phyloP scores from a whole-genome alignment of 2,888 invertebrate species.

The Antheraea assamensis region DNA sequence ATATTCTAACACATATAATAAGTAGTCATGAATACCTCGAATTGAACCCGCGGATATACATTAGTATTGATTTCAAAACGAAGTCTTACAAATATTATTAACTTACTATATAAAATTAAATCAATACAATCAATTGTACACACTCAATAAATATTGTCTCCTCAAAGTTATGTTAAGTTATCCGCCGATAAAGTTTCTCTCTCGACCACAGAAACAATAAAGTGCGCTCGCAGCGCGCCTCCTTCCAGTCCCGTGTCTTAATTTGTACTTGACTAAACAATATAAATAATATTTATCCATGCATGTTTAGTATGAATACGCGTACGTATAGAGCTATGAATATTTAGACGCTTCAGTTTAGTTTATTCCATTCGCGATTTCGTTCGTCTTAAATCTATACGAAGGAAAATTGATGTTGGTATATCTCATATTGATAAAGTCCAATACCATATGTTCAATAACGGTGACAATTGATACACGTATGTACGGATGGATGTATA shows the following conservation, averaged over 20 bases:
- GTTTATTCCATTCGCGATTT: too few species aligned
- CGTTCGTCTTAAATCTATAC: too few species aligned
- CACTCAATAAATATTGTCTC: constrained; percentile 6
- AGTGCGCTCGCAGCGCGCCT: constrained; percentile 40
- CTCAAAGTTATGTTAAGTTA: constrained; percentile 9
- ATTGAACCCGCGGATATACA: not conserved
- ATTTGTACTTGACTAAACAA: constrained; percentile 64
- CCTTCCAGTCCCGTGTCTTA: constrained; percentile 62
- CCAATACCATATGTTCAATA: too few species aligned
- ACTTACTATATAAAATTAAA: not conserved
- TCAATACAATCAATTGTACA: constrained; percentile 10
- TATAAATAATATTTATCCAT: constrained; percentile 50
- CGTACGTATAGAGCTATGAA: not conserved
- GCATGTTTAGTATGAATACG: constrained; percentile 6
- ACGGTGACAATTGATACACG: too few species aligned
- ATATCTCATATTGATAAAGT: too few species aligned
- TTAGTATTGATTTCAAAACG: not conserved
- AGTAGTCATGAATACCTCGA: too few species aligned
- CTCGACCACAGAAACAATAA: constrained; percentile 13
- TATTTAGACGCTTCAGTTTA: not conserved
- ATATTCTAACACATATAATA: too few species aligned
- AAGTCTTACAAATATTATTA: not conserved
- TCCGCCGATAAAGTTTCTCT: constrained; percentile 2
- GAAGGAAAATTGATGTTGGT: too few species aligned
- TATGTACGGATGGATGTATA: too few species aligned